phyloP scores from a whole-genome alignment of 2,797 vertebrate species.

The Pangasius krempfi region DNA sequence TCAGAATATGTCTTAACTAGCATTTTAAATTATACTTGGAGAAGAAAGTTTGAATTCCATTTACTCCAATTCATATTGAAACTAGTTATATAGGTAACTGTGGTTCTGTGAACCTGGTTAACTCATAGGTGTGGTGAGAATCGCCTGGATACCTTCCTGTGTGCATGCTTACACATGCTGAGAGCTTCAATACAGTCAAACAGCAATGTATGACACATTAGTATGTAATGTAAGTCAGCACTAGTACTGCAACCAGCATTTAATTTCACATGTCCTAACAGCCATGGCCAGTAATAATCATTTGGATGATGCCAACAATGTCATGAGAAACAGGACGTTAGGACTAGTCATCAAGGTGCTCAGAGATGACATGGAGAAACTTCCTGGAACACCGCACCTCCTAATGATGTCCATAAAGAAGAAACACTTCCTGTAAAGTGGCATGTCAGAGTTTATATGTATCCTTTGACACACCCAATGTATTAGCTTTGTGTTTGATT shows the following conservation, averaged over 20 bases:
- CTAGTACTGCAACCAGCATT: background rate
- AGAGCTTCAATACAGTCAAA: background rate
- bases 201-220: background rate
- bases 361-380: background rate
- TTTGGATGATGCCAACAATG: background rate
- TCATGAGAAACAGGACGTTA: background rate
- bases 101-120: background rate
- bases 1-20: no score
- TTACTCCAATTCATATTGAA: background rate
- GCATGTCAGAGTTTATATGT: background rate
- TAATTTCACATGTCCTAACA: background rate
- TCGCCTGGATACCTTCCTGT: background rate
- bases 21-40: background rate
- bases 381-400: background rate
- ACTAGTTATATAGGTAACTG: background rate
- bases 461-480: background rate
- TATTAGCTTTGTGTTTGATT: background rate
- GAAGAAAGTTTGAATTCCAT: background rate
- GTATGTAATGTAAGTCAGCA: background rate
- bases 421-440: background rate
- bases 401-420: background rate
- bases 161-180: no score
- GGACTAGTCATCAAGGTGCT: slow-evolving; percentile 1
- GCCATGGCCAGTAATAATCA: background rate
- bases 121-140: background rate